Base-by-base conservation (phyloP, 1,140 invertebrate genomes). In the Tetramorium simillimum region DNA sequence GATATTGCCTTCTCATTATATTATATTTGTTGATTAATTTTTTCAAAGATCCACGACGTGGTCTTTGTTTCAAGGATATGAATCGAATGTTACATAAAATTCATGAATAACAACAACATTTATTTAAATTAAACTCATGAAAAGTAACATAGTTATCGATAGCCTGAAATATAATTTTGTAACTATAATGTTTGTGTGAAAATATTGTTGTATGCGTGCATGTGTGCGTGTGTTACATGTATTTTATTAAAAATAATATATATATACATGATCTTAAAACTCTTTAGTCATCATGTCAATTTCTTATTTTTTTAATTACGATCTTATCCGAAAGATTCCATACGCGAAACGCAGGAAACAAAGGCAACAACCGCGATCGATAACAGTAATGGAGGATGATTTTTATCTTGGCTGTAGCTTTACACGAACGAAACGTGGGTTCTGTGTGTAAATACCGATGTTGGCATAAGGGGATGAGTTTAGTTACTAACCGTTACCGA, bases 381-480 rank as follows among this genome's bases (percentile, higher is more conserved):
- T 72, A 63, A 65, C 3, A 43, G 12, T 28, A 76, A 76, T 46
- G 53, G 7, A 3, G 53, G 14, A 3, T 14, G 5, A 80, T 80
- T 62, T 85, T 5, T 28, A 62, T 33, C 18, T 14, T 51, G 65
- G n/a, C 16, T 56, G 43, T 14, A n/a, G 18, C 24, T 86, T 43
- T 58, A 60, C 28, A 21, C 49, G 18, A 73, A 76, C 63, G 80
- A 88, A 86, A 37, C 60, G 28, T 46, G 46, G 49, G 28, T 77
- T 72, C 18, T 37, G 77, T n/a, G n/a, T 80, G 75, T 62, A 85
- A 80, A 65, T 40, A 75, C 49, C 12, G 46, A 33, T 33, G 49
- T 40, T 75, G 65, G 40, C 24, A 33, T 86, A 78, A 90, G 70
- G 37, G 51, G 49, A 58, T 78, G 82, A 33, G 82, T 91, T 88